Evolutionary conservation across 2,888 invertebrate genomes (phyloP).

Genomic region (Eledona agricola): DNA sequence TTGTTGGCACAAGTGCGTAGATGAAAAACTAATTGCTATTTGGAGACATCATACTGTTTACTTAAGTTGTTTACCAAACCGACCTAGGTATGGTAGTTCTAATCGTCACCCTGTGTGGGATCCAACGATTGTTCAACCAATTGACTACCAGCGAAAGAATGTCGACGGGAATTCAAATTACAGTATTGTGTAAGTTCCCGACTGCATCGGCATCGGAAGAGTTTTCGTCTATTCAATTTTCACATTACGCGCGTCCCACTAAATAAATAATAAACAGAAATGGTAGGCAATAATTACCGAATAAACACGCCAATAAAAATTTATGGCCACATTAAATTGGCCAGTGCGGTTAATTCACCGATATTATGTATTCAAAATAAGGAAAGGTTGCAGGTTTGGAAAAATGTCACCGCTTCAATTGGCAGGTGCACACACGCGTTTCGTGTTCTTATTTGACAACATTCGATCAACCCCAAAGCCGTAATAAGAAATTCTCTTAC

Average conservation of each 20-base stretch:
- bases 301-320: conserved; percentile 21
- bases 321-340: conserved; percentile 12
- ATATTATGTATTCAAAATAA: conserved; percentile 8
- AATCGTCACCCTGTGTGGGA: no score
- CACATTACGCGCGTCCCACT: conserved; percentile 2
- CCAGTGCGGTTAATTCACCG: conserved; percentile 10
- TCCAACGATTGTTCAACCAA: conserved; percentile 4
- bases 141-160: no score
- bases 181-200: neutral
- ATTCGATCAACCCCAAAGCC: no score
- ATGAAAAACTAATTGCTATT: no score
- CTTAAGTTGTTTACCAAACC: neutral
- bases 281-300: conserved; percentile 10
- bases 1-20: no score
- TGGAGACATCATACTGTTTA: conserved; percentile 1
- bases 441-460: neutral
- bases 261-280: conserved; percentile 17
- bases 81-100: no score
- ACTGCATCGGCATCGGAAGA: neutral
- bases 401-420: no score
- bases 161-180: neutral
- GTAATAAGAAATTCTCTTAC: no score
- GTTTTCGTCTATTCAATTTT: neutral
- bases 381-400: neutral
- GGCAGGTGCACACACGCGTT: no score